Evolutionary conservation across 1,140 invertebrate species (phyloP), one percentile per base, ranked within the genome.

Genomic region (Microplitis mediator): DNA sequence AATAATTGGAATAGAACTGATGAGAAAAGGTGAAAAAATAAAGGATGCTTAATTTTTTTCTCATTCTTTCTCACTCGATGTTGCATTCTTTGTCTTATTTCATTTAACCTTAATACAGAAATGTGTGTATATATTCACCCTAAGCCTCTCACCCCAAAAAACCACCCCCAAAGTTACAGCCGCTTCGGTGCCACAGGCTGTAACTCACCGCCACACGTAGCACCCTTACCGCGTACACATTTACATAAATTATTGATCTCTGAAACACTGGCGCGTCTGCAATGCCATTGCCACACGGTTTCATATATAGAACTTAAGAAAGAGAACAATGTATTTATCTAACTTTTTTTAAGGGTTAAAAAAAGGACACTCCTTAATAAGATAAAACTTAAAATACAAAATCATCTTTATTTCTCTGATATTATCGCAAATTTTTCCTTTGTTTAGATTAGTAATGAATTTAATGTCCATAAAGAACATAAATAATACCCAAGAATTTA

Each of bases 191-290:
- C 77, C 72, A 73, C 75, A 79, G 76, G 81, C 81, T 81, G 81
- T 86, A 86, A 86, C 84, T 86, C 86, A 86, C 83, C 82, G 84
- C 82, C 84, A 86, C 85, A 85, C 84, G 72, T 71, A 85, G 85
- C 84, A 80, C 84, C 84, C 84, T 84, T 82, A 81, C 84, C 82
- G 81, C 81, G 80, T 86, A 85, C 84, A 86, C 85, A 87, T 87
- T 87, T 87, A 84, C 86, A 87, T 87, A 86, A 87, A 86, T 86
- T 87, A 87, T 86, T 86, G 86, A 87, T 86, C 85, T 82, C 81
- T 83, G 84, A 84, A 86, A 86, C 81, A 85, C 80, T 78, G 76
- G 80, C 79, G 80, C 79, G 78, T 81, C 73, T 71, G 52, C 84
- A 85, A 84, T 86, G 81, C 84, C 82, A 81, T 77, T 82, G 80